phyloP scores from a whole-genome alignment of 1,140 invertebrate species.

The Lysiphlebus fabarum region DNA sequence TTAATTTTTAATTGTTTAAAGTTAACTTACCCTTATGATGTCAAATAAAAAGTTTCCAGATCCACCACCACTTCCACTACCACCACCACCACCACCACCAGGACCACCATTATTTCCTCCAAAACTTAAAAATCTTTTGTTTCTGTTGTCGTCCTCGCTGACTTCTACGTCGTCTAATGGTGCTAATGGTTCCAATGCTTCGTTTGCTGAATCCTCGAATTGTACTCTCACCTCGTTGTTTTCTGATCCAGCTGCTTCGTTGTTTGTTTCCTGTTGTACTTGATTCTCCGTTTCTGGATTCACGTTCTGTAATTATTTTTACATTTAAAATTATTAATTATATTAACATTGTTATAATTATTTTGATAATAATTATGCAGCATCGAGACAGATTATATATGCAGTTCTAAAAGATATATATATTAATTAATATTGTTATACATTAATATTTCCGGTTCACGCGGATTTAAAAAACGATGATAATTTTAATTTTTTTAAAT shows the following conservation, averaged over 20 bases:
- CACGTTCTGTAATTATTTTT: slow-evolving; percentile 2
- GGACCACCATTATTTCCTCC: slow-evolving; percentile 40
- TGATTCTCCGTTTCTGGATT: slow-evolving; percentile 12
- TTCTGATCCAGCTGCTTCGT: slow-evolving; percentile 59
- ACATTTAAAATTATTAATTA: neutral
- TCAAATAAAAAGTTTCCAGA: slow-evolving; percentile 85
- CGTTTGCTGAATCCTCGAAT: slow-evolving; percentile 57
- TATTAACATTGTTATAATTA: too few species aligned
- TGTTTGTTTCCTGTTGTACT: slow-evolving; percentile 46
- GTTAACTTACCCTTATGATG: slow-evolving; percentile 73
- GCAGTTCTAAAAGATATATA: too few species aligned
- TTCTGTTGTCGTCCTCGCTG: slow-evolving; percentile 71
- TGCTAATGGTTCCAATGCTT: slow-evolving; percentile 53
- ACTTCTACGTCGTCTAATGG: slow-evolving; percentile 61
- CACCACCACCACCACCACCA: slow-evolving; percentile 49
- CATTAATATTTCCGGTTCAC: neutral
- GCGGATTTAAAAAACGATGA: slow-evolving; percentile 3
- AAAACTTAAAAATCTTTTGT: slow-evolving; percentile 76
- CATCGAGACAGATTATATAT: too few species aligned
- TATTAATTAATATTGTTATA: too few species aligned
- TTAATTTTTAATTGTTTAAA: slow-evolving; percentile 1
- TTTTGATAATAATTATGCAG: too few species aligned
- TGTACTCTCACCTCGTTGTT: slow-evolving; percentile 64
- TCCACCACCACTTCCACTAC: slow-evolving; percentile 62
- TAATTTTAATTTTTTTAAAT: neutral